Percentiles rank a stretch among this genome's conserved stretches.
These are phyloP conservation scores for Ctenochaetus hawaiiensis DNA, from an alignment of 2,797 vertebrate genomes.

Conservation along the genomic window DNA sequence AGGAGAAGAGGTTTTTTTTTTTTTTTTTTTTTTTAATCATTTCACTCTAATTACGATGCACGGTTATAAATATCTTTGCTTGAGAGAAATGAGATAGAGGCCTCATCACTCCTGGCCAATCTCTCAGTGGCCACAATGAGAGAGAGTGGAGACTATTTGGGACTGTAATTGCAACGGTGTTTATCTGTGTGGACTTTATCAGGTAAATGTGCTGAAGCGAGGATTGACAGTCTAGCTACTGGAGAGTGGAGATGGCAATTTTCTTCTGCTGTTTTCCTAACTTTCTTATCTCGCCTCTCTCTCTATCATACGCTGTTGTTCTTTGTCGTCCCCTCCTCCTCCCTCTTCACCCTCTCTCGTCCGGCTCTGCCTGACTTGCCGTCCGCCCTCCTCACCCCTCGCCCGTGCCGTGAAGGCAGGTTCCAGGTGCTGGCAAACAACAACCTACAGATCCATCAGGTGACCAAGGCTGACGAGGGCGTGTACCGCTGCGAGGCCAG, in stretches of 20 bases:
- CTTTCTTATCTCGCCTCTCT: slow-evolving; percentile 58
- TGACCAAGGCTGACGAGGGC: slow-evolving; percentile 96
- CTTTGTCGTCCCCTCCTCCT: slow-evolving; percentile 16
- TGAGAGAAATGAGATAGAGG: slow-evolving; percentile 64
- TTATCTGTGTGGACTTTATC: slow-evolving; percentile 76
- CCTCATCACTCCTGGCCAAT: slow-evolving; percentile 56
- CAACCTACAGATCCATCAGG: slow-evolving; percentile 95
- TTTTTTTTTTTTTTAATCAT: slow-evolving; percentile 48
- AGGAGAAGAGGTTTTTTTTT: slow-evolving; percentile 39
- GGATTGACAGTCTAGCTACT: slow-evolving; percentile 63
- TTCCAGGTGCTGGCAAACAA: slow-evolving; percentile 93
- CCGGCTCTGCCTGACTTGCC: slow-evolving; percentile 16
- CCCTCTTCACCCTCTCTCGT: not conserved
- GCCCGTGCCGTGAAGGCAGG: slow-evolving; percentile 84
- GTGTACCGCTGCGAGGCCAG: slow-evolving; percentile 98
- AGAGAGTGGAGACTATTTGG: slow-evolving; percentile 20
- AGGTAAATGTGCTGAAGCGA: slow-evolving; percentile 58
- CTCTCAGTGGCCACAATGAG: slow-evolving; percentile 47
- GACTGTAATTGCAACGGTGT: slow-evolving; percentile 69
- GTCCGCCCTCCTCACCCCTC: slow-evolving; percentile 38
- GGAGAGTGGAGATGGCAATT: slow-evolving; percentile 61
- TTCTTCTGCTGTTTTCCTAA: slow-evolving; percentile 56
- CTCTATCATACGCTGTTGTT: slow-evolving; percentile 50
- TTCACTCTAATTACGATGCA: slow-evolving; percentile 72
- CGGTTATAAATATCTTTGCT: slow-evolving; percentile 75